phyloP scores from a whole-genome alignment of 2,888 invertebrate species.

The Trichogramma dendrolimi region DNA sequence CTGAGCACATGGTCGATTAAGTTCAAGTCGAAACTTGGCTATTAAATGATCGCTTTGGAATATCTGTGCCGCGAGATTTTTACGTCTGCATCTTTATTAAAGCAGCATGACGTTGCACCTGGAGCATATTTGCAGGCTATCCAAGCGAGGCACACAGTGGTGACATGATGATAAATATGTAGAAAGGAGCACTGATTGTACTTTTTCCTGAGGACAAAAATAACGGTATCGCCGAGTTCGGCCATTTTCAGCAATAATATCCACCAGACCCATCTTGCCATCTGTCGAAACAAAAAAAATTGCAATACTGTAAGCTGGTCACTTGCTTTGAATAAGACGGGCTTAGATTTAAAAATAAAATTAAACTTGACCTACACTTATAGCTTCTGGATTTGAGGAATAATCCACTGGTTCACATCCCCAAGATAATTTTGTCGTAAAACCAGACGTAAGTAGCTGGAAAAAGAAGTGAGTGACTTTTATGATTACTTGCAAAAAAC shows the following conservation, averaged over 20 bases:
- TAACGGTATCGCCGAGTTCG: slow-evolving; percentile 67
- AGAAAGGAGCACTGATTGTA: slow-evolving; percentile 67
- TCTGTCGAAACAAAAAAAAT: slow-evolving; percentile 34
- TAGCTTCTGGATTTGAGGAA: slow-evolving; percentile 61
- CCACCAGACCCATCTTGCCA: slow-evolving; percentile 59
- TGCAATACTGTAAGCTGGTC: neutral
- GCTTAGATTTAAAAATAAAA: neutral
- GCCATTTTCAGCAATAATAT: slow-evolving; percentile 61
- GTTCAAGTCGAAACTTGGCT: too few species aligned
- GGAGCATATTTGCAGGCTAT: slow-evolving; percentile 61
- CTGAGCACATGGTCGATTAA: too few species aligned
- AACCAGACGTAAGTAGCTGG: slow-evolving; percentile 64
- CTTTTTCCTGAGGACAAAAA: slow-evolving; percentile 70
- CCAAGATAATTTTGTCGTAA: slow-evolving; percentile 60
- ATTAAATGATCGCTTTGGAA: too few species aligned
- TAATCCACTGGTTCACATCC: slow-evolving; percentile 71
- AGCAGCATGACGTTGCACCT: slow-evolving; percentile 54
- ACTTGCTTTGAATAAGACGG: neutral
- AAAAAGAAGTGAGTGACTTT: slow-evolving; percentile 27
- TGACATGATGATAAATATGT: slow-evolving; percentile 71
- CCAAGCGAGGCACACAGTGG: slow-evolving; percentile 61
- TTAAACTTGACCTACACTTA: slow-evolving; percentile 54
- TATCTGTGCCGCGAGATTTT: too few species aligned
- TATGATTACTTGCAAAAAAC: too few species aligned
- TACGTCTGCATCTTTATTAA: slow-evolving; percentile 8